Base-by-base conservation (phyloP, 2,797 vertebrate species). In the Cuniculus paca region DNA sequence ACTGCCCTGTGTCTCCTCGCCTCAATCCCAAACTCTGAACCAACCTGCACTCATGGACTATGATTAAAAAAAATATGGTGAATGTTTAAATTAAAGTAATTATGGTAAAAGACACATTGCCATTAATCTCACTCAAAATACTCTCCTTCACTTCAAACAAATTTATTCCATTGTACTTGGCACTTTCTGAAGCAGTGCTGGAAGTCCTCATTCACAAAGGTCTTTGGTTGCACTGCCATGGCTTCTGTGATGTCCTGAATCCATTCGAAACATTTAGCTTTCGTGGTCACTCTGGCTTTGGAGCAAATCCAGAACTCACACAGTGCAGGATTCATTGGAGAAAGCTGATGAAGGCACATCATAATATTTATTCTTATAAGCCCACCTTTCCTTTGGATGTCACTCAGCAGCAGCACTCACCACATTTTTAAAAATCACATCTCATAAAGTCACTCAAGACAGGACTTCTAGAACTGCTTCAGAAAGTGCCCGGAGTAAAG, bases 301-400 rank as follows among this genome's bases (percentile, higher is more conserved):
- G 26, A 31, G 72, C 17, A 48, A 2, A 75, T 24, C 6, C 26
- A 48, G 26, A 72, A 48, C 26, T 45, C 26, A 17, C 39, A 72
- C 26, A 17, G 42, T 28, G 13, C 26, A 10, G 72, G 24, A 16
- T 48, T 45, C 11, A 5, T 2, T 28, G 72, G 26, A 28, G 26
- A 31, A 75, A 24, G 13, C 0, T 42, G 36, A 13, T 4, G 12
- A 8, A 74, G 39, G 14, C 72, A 45, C 12, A 16, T 3, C 12
- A 11, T 10, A 28, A 13, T 14, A 28, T 16, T 16, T 1, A 16
- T 8, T 45, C 22, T 14, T 3, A 13, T 6, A 12, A 24, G 10
- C 70, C 12, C 26, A 3, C 5, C 72, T 31, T 42, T 31, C 42
- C 42, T 48, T 7, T 28, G 42, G 72, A 17, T 7, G 42, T 10